Evolutionary conservation across 2,113 vertebrate species (phyloP), one percentile per base, ranked within the genome.

Genomic region (Pampusana beccarii): DNA sequence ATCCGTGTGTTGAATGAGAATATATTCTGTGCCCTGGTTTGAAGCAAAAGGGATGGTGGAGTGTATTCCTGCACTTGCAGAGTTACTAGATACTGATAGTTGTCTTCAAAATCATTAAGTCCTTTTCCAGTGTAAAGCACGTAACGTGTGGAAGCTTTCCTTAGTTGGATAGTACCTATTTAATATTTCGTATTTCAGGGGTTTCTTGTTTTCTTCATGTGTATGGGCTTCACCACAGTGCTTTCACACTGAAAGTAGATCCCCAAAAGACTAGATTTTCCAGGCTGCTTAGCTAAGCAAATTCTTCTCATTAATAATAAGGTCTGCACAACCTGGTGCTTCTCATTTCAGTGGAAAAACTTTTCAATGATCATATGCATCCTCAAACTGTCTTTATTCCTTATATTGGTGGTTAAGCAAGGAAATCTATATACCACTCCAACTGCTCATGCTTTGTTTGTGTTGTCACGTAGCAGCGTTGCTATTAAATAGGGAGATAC

Each of bases 251-350:
- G 64, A 79, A 92, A 92, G 56, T 10, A 75, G 51, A 67, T 80
- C 65, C 44, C 42, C 67, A 34, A 29, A 86, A 85, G 71, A 56
- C 5, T 8, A 51, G 8, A 71, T 94, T 83, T 93, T 91, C 64
- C 74, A 67, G 85, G 79, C 85, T 94, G 54, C 70, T 87, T 73
- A 83, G 54, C 71, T 62, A 42, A 94, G 58, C 77, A 90, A 96
- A 66, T 90, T 90, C 19, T 38, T 61, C 42, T 95, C 36, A n/a
- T 75, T 90, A 77, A 66, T 81, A 90, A 40, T 67, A 51, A 91
- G 70, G 16, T 81, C 42, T 85, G 66, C 19, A 54, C 54, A 85
- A 77, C 53, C 50, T 88, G 80, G 67, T 53, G 16, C 36, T 78
- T 92, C 67, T 86, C 36, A 33, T 80, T 79, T 66, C 74, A 53